A percentile compares a stretch with the other conserved stretches of the same genome.
Evolutionary conservation across 2,888 invertebrate species (phyloP).

Genomic region (Phaonia tiefii): DNA sequence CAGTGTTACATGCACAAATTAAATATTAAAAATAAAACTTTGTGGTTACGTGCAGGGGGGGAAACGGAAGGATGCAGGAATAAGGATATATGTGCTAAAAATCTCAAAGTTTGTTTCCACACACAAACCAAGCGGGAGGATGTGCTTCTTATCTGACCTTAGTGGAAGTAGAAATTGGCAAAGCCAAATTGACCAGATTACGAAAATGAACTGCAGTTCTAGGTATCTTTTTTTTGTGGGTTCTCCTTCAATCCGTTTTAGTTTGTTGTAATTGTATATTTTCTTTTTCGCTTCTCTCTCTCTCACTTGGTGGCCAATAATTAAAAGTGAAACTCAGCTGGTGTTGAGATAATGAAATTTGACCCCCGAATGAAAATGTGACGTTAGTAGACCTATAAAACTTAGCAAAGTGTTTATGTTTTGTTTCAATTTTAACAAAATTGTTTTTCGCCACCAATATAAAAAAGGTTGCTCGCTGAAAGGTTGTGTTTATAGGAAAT

Average conservation of each 20-base stretch:
- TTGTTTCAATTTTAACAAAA: too few species aligned
- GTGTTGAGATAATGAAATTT: slow-evolving; percentile 25
- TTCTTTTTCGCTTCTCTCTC: not conserved
- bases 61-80: not conserved
- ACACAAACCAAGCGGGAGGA: not conserved
- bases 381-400: too few species aligned
- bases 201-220: not conserved
- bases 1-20: slow-evolving; percentile 33
- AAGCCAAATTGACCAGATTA: slow-evolving; percentile 28
- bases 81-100: not conserved
- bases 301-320: not conserved
- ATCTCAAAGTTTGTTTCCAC: not conserved
- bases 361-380: not conserved
- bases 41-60: not conserved
- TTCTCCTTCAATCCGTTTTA: too few species aligned
- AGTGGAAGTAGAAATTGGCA: not conserved
- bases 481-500: too few species aligned
- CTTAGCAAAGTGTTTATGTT: too few species aligned
- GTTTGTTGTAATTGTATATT: not conserved
- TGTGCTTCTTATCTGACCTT: slow-evolving; percentile 4
- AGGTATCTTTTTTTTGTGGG: too few species aligned
- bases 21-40: slow-evolving; percentile 29
- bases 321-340: slow-evolving; percentile 17
- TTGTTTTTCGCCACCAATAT: too few species aligned
- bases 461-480: too few species aligned